A percentile compares a stretch with the other conserved stretches of the same genome.
Conservation (phyloP, 2,888 invertebrate genomes). For the Pseudococcus longispinus region DNA sequence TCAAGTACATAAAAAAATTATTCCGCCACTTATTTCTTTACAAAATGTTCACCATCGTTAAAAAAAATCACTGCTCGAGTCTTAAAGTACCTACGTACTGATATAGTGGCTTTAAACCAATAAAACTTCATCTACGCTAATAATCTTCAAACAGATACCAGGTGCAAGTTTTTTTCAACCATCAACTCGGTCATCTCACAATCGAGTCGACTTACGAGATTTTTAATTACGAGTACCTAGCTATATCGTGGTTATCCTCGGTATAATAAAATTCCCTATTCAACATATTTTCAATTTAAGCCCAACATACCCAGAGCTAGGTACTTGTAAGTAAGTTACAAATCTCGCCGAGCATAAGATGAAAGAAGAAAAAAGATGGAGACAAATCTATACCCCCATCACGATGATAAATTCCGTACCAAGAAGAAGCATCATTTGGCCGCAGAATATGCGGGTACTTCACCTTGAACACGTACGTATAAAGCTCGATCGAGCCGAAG, state of each 20-base stretch:
- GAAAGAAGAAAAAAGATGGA: background rate
- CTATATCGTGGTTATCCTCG: background rate
- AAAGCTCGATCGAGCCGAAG: background rate
- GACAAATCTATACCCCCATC: background rate
- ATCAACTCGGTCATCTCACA: background rate
- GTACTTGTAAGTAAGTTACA: background rate
- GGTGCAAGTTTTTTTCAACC: background rate
- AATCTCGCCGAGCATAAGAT: background rate
- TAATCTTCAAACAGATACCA: background rate
- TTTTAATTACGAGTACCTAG: background rate
- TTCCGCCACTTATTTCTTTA: background rate
- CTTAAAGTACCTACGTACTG: background rate
- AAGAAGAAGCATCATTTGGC: background rate
- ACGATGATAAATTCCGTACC: background rate
- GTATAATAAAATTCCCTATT: background rate
- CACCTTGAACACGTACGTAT: conserved; percentile 4
- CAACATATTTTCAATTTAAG: background rate
- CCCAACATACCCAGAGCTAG: background rate
- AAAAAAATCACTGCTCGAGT: background rate
- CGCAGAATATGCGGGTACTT: conserved; percentile 34
- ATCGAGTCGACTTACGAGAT: background rate
- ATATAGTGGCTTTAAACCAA: background rate
- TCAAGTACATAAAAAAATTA: background rate
- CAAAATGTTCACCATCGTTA: background rate
- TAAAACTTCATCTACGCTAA: background rate